These are phyloP conservation scores for Syngnathus typhle DNA, from an alignment of 2,113 vertebrate genomes.

Conservation along the genomic window DNA sequence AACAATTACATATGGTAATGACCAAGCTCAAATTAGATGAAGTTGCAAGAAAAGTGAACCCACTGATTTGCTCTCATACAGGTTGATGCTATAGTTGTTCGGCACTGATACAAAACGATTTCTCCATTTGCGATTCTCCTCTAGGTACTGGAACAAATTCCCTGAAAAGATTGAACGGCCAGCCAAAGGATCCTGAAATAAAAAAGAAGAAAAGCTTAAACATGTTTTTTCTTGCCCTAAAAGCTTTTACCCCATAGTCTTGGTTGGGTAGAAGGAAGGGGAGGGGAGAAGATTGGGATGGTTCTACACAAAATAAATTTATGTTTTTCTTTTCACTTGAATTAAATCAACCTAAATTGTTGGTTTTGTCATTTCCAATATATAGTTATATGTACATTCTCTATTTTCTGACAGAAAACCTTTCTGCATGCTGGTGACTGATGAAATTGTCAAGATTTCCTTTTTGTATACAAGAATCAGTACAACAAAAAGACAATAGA, in stretches of 20 bases:
- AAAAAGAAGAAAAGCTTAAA: not conserved
- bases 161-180: conserved; percentile 88
- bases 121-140: conserved; percentile 92
- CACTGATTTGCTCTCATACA: conserved; percentile 84
- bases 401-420: no score
- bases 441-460: no score
- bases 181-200: conserved; percentile 77
- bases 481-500: no score
- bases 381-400: no score
- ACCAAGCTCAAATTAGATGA: not conserved
- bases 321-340: no score
- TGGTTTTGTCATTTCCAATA: no score
- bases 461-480: no score
- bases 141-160: conserved; percentile 86
- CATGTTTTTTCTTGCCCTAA: not conserved
- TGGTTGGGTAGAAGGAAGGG: no score
- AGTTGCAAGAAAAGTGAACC: conserved; percentile 24
- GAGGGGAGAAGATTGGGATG: no score
- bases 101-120: conserved; percentile 84
- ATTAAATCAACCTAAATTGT: no score
- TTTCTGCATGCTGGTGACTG: no score
- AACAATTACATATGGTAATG: not conserved
- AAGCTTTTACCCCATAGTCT: not conserved
- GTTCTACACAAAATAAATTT: no score
- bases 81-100: conserved; percentile 79